A percentile compares a stretch with the other conserved stretches of the same genome.
These are phyloP conservation scores for Ceratina australensis DNA, from an alignment of 1,140 invertebrate species.

Conservation along the genomic window DNA sequence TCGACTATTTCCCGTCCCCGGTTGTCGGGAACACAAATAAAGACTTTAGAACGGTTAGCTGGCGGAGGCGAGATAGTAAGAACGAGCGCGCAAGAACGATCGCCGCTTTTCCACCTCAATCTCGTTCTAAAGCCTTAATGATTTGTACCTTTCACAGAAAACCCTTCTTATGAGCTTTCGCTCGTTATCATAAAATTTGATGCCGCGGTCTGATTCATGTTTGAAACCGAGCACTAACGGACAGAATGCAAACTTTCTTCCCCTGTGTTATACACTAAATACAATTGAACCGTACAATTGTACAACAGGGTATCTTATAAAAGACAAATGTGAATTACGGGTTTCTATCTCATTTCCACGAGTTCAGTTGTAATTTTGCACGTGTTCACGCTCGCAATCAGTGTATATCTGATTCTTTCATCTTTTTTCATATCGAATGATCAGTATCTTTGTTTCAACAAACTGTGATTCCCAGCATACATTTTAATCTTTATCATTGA, in stretches of 20 bases:
- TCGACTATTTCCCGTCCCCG: conserved; percentile 24
- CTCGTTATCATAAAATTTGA: conserved; percentile 5
- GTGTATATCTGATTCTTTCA: too few relatives aligned
- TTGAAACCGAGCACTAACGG: neutral
- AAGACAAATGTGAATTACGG: too few relatives aligned
- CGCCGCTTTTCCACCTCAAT: conserved; percentile 44
- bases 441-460: too few relatives aligned
- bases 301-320: too few relatives aligned
- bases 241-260: neutral
- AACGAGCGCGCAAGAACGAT: conserved; percentile 54
- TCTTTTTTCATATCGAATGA: too few relatives aligned
- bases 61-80: conserved; percentile 40
- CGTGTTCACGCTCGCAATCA: too few relatives aligned
- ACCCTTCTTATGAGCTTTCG: neutral
- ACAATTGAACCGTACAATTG: neutral
- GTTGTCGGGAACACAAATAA: conserved; percentile 60
- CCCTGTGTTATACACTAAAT: too few relatives aligned
- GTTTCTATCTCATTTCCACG: too few relatives aligned
- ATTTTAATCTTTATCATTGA: too few relatives aligned
- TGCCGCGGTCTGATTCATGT: neutral
- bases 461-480: too few relatives aligned
- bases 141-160: conserved; percentile 40
- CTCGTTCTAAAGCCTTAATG: conserved; percentile 12
- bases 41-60: conserved; percentile 54
- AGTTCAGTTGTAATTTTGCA: too few relatives aligned